Evolutionary conservation across 1,140 invertebrate genomes (phyloP).

Genomic region (Temnothorax longispinosus): DNA sequence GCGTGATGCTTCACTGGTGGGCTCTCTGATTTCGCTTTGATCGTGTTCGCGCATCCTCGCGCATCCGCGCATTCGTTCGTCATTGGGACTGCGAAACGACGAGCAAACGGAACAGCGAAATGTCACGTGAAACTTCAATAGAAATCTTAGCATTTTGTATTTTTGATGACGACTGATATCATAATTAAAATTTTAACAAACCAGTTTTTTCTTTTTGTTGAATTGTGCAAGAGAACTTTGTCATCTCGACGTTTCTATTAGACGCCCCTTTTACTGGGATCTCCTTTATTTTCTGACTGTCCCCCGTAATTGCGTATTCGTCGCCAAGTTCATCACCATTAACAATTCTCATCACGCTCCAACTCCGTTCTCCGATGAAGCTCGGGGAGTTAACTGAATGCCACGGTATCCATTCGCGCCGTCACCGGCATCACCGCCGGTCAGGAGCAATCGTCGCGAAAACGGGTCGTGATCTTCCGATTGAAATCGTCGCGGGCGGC

Average conservation of each 20-base stretch:
- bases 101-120: neutral
- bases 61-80: neutral
- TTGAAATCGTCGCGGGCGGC: conserved; percentile 42
- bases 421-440: neutral
- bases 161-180: neutral
- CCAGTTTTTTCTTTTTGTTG: neutral
- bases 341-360: conserved; percentile 25
- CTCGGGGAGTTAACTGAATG: conserved; percentile 26
- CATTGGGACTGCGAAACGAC: neutral
- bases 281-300: neutral
- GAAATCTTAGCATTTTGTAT: neutral
- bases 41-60: neutral
- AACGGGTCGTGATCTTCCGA: conserved; percentile 50
- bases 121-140: neutral
- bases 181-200: neutral
- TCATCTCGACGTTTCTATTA: conserved; percentile 2
- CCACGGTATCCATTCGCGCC: neutral
- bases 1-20: neutral
- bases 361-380: conserved; percentile 6
- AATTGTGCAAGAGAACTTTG: neutral
- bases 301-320: conserved; percentile 25
- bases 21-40: conserved; percentile 8
- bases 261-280: neutral
- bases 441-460: conserved; percentile 37
- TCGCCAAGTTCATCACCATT: conserved; percentile 25